Evolutionary conservation across 35 echinoderm and acorn worm species (phyloP), one percentile per base, ranked within the genome.

Genomic region (Strongylocentrotus purpuratus): DNA sequence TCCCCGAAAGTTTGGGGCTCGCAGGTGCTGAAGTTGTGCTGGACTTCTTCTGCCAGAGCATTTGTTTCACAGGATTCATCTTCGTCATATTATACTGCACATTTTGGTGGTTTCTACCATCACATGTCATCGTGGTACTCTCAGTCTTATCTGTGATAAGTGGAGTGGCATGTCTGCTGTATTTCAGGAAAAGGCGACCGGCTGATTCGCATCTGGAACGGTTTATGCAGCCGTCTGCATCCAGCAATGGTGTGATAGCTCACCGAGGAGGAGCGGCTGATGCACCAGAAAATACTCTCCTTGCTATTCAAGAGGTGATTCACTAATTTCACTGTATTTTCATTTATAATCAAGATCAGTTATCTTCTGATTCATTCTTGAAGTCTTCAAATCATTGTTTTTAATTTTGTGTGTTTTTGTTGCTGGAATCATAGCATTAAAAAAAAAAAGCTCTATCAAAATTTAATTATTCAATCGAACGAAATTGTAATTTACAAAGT

Each of bases 221-320:
- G 33, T 89, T 89, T 89, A 18, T 89, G 87, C 15, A 86, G 85
- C 33, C 10, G 85, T 9, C 6, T 33, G 85, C 25, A 7, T 33
- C 87, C 33, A 33, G 45, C 12, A 88, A 46, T 9, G 32, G 78
- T 47, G 47, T 95, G 15, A 96, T 98, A 47, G 96, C 85, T 61
- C 97, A 98, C 88, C 90, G 97, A 78, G 97, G 97, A 85, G 97
- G 95, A 88, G 97, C 96, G 31, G 14, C 35, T 1, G 97, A 98
- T 58, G 96, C 93, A 18, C 97, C 97, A 45, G 97, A 98, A 94
- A 98, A 98, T 61, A 98, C 97, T 31, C 33, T 97, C 28, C 55
- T 94, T 46, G 92, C 97, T 46, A 48, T 98, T 18, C 31, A 85
- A 95, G 97, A 98, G 96, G 97, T 98, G 85, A 70, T 28, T 59